Evolutionary conservation across 1,140 invertebrate species (phyloP), one percentile per base, ranked within the genome.

Genomic region (Cydia fagiglandana): DNA sequence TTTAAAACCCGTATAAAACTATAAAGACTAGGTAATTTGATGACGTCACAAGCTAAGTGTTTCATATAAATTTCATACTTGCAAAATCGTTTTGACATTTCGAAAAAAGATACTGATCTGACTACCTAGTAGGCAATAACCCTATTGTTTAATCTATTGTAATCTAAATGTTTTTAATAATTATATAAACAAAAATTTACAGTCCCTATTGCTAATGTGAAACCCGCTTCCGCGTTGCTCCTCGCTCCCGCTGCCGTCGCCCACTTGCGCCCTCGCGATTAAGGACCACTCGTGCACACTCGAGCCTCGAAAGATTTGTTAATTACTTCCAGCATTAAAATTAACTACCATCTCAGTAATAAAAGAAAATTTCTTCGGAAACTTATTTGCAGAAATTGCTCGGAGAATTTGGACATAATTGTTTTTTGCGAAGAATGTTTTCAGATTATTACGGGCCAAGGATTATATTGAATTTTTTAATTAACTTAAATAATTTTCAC

Each of bases 291-390:
- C 81, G 76, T 79, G 78, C 80, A 82, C 85, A 88, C 88, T 87
- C 82, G 80, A 90, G 86, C 83, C 83, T 82, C 86, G 85, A 83
- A 90, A 91, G 87, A 91, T 88, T 86, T 82, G 87, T 89, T 90
- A 91, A 90, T 91, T 91, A 88, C 87, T 82, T 83, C 80, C 83
- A 83, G 83, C 85, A 85, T 88, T 89, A 86, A 87, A 91, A 89
- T 88, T 89, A 88, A 89, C 88, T 86, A 84, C 85, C 82, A 47
- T 80, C 80, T 75, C 79, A 79, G 73, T 81, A 81, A 79, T 80
- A 85, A 83, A 85, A 86, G 83, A 81, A 73, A 68, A 77, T 73
- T 77, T 73, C 50, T 56, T 70, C 28, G 24, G 70, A 30, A 76
- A 79, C 74, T 77, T 78, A 76, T 80, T 80, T 70, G 66, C 45